Base-by-base conservation (phyloP, 2,797 vertebrate genomes). In the Mormyrus hasselquistii region DNA sequence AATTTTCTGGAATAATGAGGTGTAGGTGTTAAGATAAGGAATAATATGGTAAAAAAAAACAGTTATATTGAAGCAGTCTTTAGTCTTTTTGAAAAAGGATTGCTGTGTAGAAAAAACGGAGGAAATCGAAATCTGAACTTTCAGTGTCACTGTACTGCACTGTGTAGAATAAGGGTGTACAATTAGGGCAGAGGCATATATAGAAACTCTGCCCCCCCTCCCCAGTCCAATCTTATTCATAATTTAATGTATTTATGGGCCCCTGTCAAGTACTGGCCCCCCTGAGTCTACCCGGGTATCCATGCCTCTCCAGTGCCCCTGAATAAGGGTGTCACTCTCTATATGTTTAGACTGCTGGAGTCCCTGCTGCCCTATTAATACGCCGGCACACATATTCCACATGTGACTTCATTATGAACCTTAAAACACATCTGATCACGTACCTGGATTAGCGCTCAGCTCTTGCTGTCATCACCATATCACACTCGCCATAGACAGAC, bases 281-380 rank as follows among this genome's bases (percentile, higher is more conserved):
- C 25, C 25, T 1, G 4, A 73, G 29, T 38, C 29, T 73, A 12
- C 65, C 29, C 1, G 4, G 29, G 29, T 34, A 73, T 73, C 65
- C 65, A 34, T 73, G 65, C 65, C 65, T 29, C 29, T 73, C 10
- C 25, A 25, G 25, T 14, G 65, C 10, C 65, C 65, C 65, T 5
- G 44, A 82, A 44, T 44, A 79, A 38, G 41, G 73, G 41, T 38
- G 86, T 93, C 91, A 88, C 91, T 86, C 10, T 83, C 89, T 44
- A 41, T 90, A 91, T 93, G 91, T 94, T 94, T 92, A 91, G 92
- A 86, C 92, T 92, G 88, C 90, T 87, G 90, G 88, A 88, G 90
- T 87, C 62, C 91, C 88, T 91, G 88, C 90, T n/a, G 55, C 69
- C 62, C 94, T 94, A 93, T 94, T 93, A 95, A 95, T 94, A 95